These are phyloP conservation scores for Acropora tenuis DNA, from an alignment of 64 coral and sea anemone species.

Conservation along the genomic window DNA sequence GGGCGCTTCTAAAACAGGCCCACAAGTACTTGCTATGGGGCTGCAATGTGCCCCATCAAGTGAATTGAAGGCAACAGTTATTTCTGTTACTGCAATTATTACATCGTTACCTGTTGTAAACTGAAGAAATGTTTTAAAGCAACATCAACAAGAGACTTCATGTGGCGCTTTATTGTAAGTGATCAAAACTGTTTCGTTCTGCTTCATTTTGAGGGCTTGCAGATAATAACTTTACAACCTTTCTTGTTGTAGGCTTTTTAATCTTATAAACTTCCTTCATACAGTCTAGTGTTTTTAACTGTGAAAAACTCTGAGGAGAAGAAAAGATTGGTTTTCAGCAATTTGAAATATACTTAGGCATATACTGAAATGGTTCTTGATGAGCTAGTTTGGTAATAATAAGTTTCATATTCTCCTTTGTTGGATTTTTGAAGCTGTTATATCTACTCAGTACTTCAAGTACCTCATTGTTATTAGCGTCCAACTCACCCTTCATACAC, in stretches of 20 bases:
- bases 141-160: conserved; percentile 40
- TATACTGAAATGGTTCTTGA: conserved; percentile 70
- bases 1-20: conserved; percentile 66
- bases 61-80: conserved; percentile 57
- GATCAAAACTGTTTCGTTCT: conserved; percentile 17
- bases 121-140: conserved; percentile 50
- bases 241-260: conserved; percentile 55
- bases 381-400: conserved; percentile 70
- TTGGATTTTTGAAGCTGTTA: conserved; percentile 65
- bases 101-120: conserved; percentile 67
- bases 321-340: conserved; percentile 72
- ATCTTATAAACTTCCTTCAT: conserved; percentile 50
- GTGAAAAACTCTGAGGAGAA: conserved; percentile 50
- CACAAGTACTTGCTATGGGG: conserved; percentile 69
- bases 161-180: conserved; percentile 43
- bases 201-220: conserved; percentile 12
- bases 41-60: conserved; percentile 64
- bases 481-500: conserved; percentile 51
- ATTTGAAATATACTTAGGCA: conserved; percentile 64
- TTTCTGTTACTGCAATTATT: conserved; percentile 21
- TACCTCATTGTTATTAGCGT: conserved; percentile 64
- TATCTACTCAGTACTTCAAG: conserved; percentile 75
- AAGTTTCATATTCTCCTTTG: conserved; percentile 57
- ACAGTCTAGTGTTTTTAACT: conserved; percentile 38
- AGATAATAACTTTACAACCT: conserved; percentile 41